phyloP scores from a whole-genome alignment of 2,113 vertebrate genomes.

The Paratilapia polleni region DNA sequence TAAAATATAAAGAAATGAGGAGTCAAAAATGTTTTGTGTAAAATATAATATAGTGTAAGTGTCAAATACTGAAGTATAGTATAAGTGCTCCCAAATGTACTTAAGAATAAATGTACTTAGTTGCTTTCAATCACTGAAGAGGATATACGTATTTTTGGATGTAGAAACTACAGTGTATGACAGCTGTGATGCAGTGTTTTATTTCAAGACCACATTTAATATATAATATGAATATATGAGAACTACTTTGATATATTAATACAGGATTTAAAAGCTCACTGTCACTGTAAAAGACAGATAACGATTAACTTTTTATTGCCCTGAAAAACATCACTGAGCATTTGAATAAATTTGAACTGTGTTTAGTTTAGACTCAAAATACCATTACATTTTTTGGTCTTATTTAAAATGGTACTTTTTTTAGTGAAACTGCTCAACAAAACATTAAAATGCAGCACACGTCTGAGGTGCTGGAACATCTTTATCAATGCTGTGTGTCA shows the following conservation, averaged over 20 bases:
- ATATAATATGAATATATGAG: constrained; percentile 29
- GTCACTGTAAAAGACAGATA: constrained; percentile 35
- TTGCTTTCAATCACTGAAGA: background rate
- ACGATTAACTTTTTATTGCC: constrained; percentile 48
- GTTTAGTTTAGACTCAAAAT: background rate
- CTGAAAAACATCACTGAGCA: constrained; percentile 38
- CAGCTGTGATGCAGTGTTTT: background rate
- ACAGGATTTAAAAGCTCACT: constrained; percentile 41
- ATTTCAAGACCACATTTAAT: constrained; percentile 20
- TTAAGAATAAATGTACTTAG: background rate
- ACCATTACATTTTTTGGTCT: background rate
- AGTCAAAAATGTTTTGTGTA: background rate
- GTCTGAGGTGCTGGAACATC: constrained; percentile 3
- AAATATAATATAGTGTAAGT: background rate
- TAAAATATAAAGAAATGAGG: background rate
- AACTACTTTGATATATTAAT: constrained; percentile 37
- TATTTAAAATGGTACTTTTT: background rate
- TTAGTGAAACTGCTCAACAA: background rate
- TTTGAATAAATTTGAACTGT: constrained; percentile 11
- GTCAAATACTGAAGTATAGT: background rate
- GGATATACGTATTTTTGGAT: background rate
- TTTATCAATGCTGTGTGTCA: constrained; percentile 35
- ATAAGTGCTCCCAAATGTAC: background rate
- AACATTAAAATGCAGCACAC: background rate
- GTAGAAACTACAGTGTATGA: background rate